phyloP scores from a whole-genome alignment of 2,797 vertebrate species.

The Clamator glandarius region DNA sequence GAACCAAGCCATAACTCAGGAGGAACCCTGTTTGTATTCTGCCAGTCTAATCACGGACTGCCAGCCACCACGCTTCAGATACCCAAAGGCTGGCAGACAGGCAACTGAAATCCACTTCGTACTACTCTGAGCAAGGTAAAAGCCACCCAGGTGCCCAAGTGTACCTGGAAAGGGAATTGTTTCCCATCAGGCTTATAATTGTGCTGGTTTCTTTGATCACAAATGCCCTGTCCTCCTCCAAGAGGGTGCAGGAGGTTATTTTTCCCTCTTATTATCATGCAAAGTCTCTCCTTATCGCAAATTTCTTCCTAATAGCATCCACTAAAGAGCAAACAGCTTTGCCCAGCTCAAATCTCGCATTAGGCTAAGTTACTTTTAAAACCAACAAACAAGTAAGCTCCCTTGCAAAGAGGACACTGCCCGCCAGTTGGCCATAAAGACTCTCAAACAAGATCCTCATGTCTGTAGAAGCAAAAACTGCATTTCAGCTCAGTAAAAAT shows the following conservation, averaged over 20 bases:
- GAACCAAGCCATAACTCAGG: not conserved
- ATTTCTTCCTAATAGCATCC: not conserved
- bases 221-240: not conserved
- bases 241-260: not conserved
- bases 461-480: not conserved
- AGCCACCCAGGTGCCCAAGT: rapidly evolving
- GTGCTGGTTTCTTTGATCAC: not conserved
- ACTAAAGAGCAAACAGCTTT: no score
- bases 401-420: not conserved
- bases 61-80: rapidly evolving
- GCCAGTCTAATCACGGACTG: not conserved
- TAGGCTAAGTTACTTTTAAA: conserved; percentile 3
- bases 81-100: not conserved
- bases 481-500: conserved; percentile 32
- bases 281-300: not conserved
- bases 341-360: not conserved
- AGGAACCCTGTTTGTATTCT: not conserved
- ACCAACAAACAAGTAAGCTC: not conserved
- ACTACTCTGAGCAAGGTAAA: not conserved
- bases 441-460: not conserved
- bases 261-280: not conserved
- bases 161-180: not conserved
- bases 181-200: not conserved
- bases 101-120: not conserved
- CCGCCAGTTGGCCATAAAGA: not conserved